Evolutionary conservation across 1,140 invertebrate genomes (phyloP).

Genomic region (Psilanteris sp.): DNA sequence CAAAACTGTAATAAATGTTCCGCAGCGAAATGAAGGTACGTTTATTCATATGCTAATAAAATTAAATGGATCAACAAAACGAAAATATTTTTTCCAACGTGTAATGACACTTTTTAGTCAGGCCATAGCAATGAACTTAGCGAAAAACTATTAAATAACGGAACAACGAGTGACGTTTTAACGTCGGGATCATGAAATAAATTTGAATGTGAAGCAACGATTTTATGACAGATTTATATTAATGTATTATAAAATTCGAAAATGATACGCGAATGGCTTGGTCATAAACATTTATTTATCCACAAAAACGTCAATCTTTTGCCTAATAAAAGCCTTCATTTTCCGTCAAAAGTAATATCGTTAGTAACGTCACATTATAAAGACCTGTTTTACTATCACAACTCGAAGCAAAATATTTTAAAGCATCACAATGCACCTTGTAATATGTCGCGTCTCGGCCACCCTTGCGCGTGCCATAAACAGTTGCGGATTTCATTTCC

Average conservation of each 20-base stretch:
- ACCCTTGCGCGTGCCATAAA: slow-evolving; percentile 59
- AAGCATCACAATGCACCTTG: slow-evolving; percentile 51
- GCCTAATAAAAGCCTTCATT: slow-evolving; percentile 60
- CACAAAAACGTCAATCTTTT: slow-evolving; percentile 58
- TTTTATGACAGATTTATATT: slow-evolving; percentile 63
- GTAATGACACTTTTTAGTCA: slow-evolving; percentile 51
- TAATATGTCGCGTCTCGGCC: slow-evolving; percentile 47
- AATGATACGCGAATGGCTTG: slow-evolving; percentile 54
- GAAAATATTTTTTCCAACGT: slow-evolving; percentile 53
- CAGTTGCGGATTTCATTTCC: slow-evolving; percentile 60
- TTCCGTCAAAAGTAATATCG: slow-evolving; percentile 54
- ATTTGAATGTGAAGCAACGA: slow-evolving; percentile 51
- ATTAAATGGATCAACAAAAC: slow-evolving; percentile 59
- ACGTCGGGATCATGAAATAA: slow-evolving; percentile 47
- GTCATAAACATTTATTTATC: slow-evolving; percentile 56
- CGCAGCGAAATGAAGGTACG: slow-evolving; percentile 35
- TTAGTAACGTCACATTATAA: slow-evolving; percentile 62
- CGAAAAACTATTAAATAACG: slow-evolving; percentile 53
- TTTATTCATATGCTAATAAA: slow-evolving; percentile 58
- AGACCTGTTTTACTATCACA: slow-evolving; percentile 58
- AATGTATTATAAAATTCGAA: slow-evolving; percentile 62
- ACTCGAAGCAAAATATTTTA: slow-evolving; percentile 60
- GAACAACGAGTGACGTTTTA: slow-evolving; percentile 52
- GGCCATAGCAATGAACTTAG: slow-evolving; percentile 52
- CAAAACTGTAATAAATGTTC: slow-evolving; percentile 39